These are phyloP conservation scores for Rallus limicola DNA, from an alignment of 2,113 vertebrate genomes.

Conservation along the genomic window DNA sequence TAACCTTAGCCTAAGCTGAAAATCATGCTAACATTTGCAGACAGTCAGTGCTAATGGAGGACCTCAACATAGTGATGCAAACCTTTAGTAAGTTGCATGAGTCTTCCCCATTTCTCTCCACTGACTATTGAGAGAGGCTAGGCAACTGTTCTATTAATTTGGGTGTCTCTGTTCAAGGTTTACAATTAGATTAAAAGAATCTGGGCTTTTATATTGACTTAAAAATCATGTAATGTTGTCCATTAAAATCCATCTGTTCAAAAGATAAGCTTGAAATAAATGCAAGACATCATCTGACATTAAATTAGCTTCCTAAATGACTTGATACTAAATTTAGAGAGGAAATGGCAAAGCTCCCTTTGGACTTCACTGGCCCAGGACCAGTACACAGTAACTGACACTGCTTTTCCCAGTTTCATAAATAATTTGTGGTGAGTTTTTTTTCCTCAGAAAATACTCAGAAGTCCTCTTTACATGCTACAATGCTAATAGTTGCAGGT, in stretches of 20 bases:
- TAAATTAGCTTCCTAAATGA: conserved; percentile 5
- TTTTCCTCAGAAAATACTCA: not conserved
- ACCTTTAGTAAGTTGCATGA: not conserved
- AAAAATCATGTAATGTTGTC: not conserved
- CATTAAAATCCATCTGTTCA: conserved; percentile 2
- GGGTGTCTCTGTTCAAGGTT: not conserved
- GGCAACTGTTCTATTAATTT: conserved; percentile 5
- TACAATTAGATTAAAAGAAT: conserved; percentile 16
- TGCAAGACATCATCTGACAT: not conserved
- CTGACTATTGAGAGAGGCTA: not conserved
- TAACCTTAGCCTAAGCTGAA: not conserved
- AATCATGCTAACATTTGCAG: not conserved
- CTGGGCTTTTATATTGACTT: not conserved
- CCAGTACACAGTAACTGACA: not conserved
- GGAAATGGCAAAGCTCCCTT: not conserved
- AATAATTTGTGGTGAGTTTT: not conserved
- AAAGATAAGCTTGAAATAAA: not conserved
- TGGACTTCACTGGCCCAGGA: not conserved
- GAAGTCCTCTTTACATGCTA: not conserved
- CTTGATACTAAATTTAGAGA: not conserved
- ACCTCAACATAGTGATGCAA: not conserved
- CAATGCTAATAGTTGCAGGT: not conserved
- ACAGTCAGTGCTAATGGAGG: not conserved
- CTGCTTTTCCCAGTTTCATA: not conserved
- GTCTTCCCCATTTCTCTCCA: not conserved